Conservation (phyloP, 2,888 invertebrate genomes). For the Tenthredo scrophulariae region DNA sequence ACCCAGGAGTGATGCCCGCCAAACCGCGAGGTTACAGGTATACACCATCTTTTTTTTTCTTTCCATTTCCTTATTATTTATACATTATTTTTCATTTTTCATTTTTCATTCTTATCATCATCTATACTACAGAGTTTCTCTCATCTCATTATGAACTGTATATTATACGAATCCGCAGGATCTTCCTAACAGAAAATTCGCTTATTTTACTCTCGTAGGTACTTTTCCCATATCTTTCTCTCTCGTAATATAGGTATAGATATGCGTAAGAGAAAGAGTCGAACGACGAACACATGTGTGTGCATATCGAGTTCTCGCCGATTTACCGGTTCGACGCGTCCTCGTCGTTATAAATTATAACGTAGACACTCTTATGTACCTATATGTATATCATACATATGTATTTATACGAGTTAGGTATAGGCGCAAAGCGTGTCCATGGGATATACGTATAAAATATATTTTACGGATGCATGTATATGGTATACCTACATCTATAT, state of each 20-base stretch:
- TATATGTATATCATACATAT: not conserved
- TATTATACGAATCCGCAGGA: not conserved
- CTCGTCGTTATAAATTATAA: constrained; percentile 1
- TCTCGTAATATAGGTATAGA: constrained; percentile 44
- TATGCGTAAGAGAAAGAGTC: not conserved
- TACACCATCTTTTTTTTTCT: constrained; percentile 12
- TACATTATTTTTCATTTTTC: constrained; percentile 54
- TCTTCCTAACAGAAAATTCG: not conserved
- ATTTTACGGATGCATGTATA: not conserved
- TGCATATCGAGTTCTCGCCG: constrained; percentile 17
- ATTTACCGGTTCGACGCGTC: constrained; percentile 41
- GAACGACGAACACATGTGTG: constrained; percentile 8
- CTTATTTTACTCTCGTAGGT: constrained; percentile 12
- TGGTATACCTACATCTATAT: not conserved
- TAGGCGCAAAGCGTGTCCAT: not conserved
- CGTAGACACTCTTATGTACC: not conserved
- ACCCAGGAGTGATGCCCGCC: constrained; percentile 71
- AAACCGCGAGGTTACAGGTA: constrained; percentile 58
- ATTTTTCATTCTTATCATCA: constrained; percentile 48
- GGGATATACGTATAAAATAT: not conserved
- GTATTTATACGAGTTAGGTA: not conserved
- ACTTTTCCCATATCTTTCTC: constrained; percentile 52
- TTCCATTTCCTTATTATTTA: not conserved
- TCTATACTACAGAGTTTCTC: not conserved
- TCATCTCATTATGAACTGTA: not conserved